A percentile compares a stretch with the other conserved stretches of the same genome.
Evolutionary conservation across 2,888 invertebrate genomes (phyloP).

Genomic region (Esperia sulphurella): DNA sequence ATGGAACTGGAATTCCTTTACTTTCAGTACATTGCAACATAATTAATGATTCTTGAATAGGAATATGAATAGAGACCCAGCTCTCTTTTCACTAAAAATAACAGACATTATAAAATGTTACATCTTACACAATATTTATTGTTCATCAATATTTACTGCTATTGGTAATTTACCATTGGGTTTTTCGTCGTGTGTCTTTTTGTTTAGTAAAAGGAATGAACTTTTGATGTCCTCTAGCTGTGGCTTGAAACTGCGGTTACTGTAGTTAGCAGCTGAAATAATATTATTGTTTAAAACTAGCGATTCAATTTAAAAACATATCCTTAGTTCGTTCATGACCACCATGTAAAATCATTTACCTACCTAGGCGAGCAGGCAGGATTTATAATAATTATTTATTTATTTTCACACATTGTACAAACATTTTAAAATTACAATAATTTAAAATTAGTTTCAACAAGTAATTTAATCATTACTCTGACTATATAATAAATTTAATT

Average conservation of each 20-base stretch:
- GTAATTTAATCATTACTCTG: too few species aligned
- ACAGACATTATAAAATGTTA: constrained; percentile 20
- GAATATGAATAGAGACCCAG: constrained; percentile 29
- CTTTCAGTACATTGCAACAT: constrained; percentile 14
- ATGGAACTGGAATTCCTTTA: constrained; percentile 27
- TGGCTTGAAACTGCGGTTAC: constrained; percentile 47
- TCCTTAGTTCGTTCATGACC: too few species aligned
- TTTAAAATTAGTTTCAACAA: too few species aligned
- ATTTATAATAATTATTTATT: too few species aligned
- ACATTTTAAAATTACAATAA: too few species aligned
- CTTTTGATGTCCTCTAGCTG: constrained; percentile 65
- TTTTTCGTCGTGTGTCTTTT: constrained; percentile 22
- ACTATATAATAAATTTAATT: too few species aligned
- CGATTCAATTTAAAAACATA: too few species aligned
- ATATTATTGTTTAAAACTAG: too few species aligned
- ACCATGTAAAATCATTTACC: neutral
- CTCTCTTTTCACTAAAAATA: constrained; percentile 42
- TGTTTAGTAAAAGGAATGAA: constrained; percentile 51
- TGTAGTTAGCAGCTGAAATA: constrained; percentile 37
- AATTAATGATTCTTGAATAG: constrained; percentile 36
- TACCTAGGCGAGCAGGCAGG: too few species aligned
- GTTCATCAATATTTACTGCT: neutral
- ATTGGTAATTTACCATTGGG: constrained; percentile 21
- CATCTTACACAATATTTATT: constrained; percentile 7
- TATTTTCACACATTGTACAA: too few species aligned